A percentile compares a stretch with the other conserved stretches of the same genome.
These are phyloP conservation scores for Drosophila grimshawi DNA, from an alignment of 1,140 invertebrate genomes.

Conservation along the genomic window DNA sequence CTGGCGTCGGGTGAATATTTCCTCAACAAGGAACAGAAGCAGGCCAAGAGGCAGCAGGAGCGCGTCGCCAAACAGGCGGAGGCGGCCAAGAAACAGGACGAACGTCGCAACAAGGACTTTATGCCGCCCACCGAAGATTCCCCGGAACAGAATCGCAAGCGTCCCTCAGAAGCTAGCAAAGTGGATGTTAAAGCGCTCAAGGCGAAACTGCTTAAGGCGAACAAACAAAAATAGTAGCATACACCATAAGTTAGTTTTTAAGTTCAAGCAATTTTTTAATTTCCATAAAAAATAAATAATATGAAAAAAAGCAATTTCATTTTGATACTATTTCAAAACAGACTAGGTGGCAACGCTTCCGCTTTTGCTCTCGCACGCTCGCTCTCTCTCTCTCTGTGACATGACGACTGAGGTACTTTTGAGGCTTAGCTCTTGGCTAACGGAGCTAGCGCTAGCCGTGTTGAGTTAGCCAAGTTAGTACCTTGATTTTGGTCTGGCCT, in stretches of 20 bases:
- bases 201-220: slow-evolving; percentile 73
- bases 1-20: slow-evolving; percentile 99
- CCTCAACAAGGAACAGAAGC: slow-evolving; percentile 93
- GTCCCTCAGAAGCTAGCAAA: slow-evolving; percentile 37
- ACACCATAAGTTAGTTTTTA: slow-evolving; percentile 45
- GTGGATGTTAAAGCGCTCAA: slow-evolving; percentile 75
- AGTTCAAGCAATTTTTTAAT: slow-evolving; percentile 5
- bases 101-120: slow-evolving; percentile 92
- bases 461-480: slow-evolving; percentile 67
- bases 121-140: slow-evolving; percentile 90
- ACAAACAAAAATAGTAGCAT: slow-evolving; percentile 63
- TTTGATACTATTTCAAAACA: not conserved
- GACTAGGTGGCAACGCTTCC: slow-evolving; percentile 28
- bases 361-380: slow-evolving; percentile 2
- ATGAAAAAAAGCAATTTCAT: not conserved
- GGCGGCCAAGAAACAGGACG: slow-evolving; percentile 89
- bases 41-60: slow-evolving; percentile 89
- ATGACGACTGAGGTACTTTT: slow-evolving; percentile 23
- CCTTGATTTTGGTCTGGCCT: slow-evolving; percentile 63
- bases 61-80: slow-evolving; percentile 90
- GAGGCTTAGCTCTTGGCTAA: slow-evolving; percentile 69
- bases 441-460: slow-evolving; percentile 56
- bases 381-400: slow-evolving; percentile 17
- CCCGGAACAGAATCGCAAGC: slow-evolving; percentile 41
- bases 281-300: slow-evolving; percentile 19